These are phyloP conservation scores for Esox masquinongy DNA, from an alignment of 2,797 vertebrate species.

Conservation along the genomic window DNA sequence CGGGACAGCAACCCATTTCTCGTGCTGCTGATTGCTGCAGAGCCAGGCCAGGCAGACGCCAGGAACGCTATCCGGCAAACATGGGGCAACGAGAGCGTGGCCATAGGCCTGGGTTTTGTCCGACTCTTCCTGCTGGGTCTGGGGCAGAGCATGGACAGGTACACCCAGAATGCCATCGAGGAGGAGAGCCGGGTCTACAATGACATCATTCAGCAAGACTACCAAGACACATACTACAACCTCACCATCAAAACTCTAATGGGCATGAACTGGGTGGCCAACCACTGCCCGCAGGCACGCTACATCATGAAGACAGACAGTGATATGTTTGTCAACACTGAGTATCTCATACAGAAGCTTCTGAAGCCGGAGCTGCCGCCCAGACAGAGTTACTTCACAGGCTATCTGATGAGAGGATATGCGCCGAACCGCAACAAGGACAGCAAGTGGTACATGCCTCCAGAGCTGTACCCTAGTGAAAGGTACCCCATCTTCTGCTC, in stretches of 20 bases:
- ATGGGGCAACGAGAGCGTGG: slow-evolving; percentile 92
- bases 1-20: slow-evolving; percentile 86
- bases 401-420: slow-evolving; percentile 97
- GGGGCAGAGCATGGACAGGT: slow-evolving; percentile 71
- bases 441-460: slow-evolving; percentile 99
- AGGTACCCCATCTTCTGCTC: slow-evolving; percentile 98
- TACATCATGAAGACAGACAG: slow-evolving; percentile 99
- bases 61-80: slow-evolving; percentile 94
- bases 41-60: slow-evolving; percentile 87
- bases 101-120: slow-evolving; percentile 83
- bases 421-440: slow-evolving; percentile 97
- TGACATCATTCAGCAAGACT: slow-evolving; percentile 96
- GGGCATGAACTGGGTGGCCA: slow-evolving; percentile 99
- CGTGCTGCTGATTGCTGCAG: slow-evolving; percentile 90
- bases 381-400: slow-evolving; percentile 91
- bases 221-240: slow-evolving; percentile 95
- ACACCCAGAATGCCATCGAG: slow-evolving; percentile 83
- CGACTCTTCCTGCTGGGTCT: slow-evolving; percentile 90
- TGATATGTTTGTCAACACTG: slow-evolving; percentile 99
- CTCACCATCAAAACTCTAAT: slow-evolving; percentile 97
- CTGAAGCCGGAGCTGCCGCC: slow-evolving; percentile 91
- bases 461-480: slow-evolving; percentile 95
- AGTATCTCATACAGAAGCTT: slow-evolving; percentile 97
- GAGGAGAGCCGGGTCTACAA: slow-evolving; percentile 89
- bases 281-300: slow-evolving; percentile 82